These are phyloP conservation scores for Drosophila fungiperda DNA, from an alignment of 2,888 invertebrate species.

Conservation along the genomic window DNA sequence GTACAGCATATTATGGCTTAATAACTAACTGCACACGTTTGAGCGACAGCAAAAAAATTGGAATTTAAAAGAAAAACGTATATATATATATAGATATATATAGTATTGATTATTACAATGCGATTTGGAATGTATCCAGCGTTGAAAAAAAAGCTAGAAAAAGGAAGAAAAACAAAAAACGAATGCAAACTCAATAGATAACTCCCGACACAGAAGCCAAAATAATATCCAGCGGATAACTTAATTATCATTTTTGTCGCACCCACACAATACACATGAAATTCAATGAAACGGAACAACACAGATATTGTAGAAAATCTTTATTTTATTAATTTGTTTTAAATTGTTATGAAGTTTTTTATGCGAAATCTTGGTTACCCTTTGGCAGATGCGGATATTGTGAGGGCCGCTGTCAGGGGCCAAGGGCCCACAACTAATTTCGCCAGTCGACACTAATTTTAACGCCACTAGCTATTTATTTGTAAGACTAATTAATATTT, in stretches of 20 bases:
- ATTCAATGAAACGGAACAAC: constrained; percentile 32
- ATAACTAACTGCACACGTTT: constrained; percentile 72
- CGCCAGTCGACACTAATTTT: constrained; percentile 79
- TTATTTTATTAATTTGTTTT: constrained; percentile 78
- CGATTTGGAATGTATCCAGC: constrained; percentile 57
- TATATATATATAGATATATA: constrained; percentile 27
- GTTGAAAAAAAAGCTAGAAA: constrained; percentile 40
- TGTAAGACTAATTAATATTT: constrained; percentile 75
- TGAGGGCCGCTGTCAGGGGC: constrained; percentile 27
- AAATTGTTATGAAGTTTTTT: constrained; percentile 77
- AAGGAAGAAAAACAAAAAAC: constrained; percentile 3
- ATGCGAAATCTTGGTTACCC: constrained; percentile 57
- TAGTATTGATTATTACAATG: constrained; percentile 65
- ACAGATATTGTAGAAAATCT: constrained; percentile 70
- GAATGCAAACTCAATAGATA: constrained; percentile 33
- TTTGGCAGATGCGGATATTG: constrained; percentile 39
- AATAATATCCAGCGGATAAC: constrained; percentile 61
- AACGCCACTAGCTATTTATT: constrained; percentile 79
- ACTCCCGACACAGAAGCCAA: constrained; percentile 58
- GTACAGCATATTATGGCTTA: constrained; percentile 58
- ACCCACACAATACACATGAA: constrained; percentile 21
- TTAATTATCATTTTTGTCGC: constrained; percentile 45
- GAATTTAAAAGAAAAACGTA: constrained; percentile 50
- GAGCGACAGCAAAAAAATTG: constrained; percentile 52
- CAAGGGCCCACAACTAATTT: constrained; percentile 42